Conservation (phyloP, 2,797 vertebrate species). For the Falco concolor region DNA sequence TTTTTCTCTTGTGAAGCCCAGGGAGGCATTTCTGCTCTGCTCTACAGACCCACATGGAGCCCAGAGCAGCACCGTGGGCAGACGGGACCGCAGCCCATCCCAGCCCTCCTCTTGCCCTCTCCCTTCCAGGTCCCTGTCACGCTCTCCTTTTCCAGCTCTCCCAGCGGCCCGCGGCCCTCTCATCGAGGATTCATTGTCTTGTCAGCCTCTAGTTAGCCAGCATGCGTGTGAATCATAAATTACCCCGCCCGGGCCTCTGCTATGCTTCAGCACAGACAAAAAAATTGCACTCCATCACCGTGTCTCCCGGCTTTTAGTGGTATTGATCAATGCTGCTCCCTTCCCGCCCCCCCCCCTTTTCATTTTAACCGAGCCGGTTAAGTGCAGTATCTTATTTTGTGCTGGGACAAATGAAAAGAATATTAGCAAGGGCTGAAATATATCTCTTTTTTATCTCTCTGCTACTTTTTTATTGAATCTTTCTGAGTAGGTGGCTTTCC, state of each 20-base stretch:
- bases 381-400: conserved; percentile 79
- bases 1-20: not conserved
- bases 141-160: conserved; percentile 32
- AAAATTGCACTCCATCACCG: conserved; percentile 79
- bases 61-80: not conserved
- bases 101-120: not conserved
- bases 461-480: conserved; percentile 76
- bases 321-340: conserved; percentile 76
- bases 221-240: conserved; percentile 76
- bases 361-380: conserved; percentile 77
- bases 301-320: conserved; percentile 77
- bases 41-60: accelerated
- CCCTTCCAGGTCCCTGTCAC: conserved; percentile 2
- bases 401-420: conserved; percentile 77
- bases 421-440: conserved; percentile 75
- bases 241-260: conserved; percentile 69
- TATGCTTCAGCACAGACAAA: conserved; percentile 79
- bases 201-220: conserved; percentile 75
- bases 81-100: not conserved
- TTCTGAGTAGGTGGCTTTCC: conserved; percentile 76
- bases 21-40: not conserved
- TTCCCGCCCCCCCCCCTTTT: conserved; percentile 70
- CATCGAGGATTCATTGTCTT: conserved; percentile 77
- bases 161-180: conserved; percentile 9
- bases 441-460: conserved; percentile 74